Base-by-base conservation (phyloP, 2,888 invertebrate species). In the Eumerus sabulonum region DNA sequence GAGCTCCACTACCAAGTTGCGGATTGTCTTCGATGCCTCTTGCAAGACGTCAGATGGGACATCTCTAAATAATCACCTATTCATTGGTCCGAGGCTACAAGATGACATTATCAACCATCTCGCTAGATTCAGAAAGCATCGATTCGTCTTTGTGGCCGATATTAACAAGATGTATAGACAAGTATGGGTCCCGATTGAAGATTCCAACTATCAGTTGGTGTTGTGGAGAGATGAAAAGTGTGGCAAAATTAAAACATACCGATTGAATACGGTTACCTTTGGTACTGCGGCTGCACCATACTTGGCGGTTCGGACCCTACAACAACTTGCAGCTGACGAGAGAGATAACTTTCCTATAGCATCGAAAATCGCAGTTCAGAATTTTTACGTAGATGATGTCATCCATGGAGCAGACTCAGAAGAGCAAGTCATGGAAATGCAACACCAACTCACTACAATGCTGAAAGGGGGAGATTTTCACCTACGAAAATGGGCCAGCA, bases 1-100 rank as follows among this genome's bases (percentile, higher is more conserved):
- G 4, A 67, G 51, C 14, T 42, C 74, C 1, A 68, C 57, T 13
- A 82, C 50, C 16, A 35, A 60, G 18, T 5, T 60, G 13, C 59
- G 59, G 1, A 50, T 62, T 5, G 51, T 19, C 7, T 42, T 27
- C 11, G 42, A 48, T 13, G 45, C 45, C 36, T 18, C 40, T n/a
- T 54, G 16, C 36, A 48, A 48, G n/a, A n/a, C 19, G 2, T 27
- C 27, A 4, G 27, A 27, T 7, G 27, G 27, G 3, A 27, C 27
- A 2, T 27, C 27, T 2, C 27, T 27, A 2, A 27, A 27, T 7
- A 7, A 27, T 7, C 27, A 27, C 27, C 7, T 27, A 27, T 27
- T 2, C 7, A 7, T 27, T 4, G 27, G 27, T 4, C 27, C 27
- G 2, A 2, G 27, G 7, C 27, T 27, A 7, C 27, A 27, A 27